These are phyloP conservation scores for Papilio gigon DNA, from an alignment of 2,888 invertebrate genomes.

Conservation along the genomic window DNA sequence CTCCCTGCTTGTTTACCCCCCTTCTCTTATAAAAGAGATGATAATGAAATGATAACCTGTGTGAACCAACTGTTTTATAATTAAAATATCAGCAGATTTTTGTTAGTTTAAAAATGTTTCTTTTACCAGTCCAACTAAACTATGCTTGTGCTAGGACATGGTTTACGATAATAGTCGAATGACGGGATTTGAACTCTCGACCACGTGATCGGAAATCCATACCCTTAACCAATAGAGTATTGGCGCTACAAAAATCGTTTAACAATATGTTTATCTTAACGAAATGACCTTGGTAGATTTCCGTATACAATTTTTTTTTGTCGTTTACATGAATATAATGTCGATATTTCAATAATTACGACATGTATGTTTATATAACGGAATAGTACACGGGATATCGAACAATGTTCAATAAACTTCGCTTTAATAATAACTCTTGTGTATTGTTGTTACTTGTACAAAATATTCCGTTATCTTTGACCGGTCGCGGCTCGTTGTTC, in stretches of 20 bases:
- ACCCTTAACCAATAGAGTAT: not conserved
- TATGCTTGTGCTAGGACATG: too few relatives aligned
- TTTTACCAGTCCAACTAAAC: too few relatives aligned
- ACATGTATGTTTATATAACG: slow-evolving; percentile 3
- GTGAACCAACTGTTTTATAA: too few relatives aligned
- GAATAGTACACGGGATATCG: not conserved
- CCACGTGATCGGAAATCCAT: too few relatives aligned
- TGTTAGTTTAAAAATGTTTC: too few relatives aligned
- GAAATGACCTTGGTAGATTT: slow-evolving; percentile 11
- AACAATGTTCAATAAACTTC: slow-evolving; percentile 32
- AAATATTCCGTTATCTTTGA: slow-evolving; percentile 38
- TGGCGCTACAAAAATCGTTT: not conserved
- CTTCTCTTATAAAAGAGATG: too few relatives aligned
- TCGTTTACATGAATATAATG: slow-evolving; percentile 8
- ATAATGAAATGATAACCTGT: too few relatives aligned
- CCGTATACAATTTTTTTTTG: not conserved
- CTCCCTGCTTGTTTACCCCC: too few relatives aligned
- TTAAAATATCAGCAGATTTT: too few relatives aligned
- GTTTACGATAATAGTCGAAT: too few relatives aligned
- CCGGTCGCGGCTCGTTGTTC: slow-evolving; percentile 25
- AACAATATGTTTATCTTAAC: slow-evolving; percentile 4
- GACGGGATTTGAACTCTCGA: too few relatives aligned
- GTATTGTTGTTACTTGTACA: slow-evolving; percentile 37
- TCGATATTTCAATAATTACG: slow-evolving; percentile 8
- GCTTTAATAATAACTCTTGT: slow-evolving; percentile 20